phyloP scores from a whole-genome alignment of 2,888 invertebrate genomes.

The Caradrina kadenii region DNA sequence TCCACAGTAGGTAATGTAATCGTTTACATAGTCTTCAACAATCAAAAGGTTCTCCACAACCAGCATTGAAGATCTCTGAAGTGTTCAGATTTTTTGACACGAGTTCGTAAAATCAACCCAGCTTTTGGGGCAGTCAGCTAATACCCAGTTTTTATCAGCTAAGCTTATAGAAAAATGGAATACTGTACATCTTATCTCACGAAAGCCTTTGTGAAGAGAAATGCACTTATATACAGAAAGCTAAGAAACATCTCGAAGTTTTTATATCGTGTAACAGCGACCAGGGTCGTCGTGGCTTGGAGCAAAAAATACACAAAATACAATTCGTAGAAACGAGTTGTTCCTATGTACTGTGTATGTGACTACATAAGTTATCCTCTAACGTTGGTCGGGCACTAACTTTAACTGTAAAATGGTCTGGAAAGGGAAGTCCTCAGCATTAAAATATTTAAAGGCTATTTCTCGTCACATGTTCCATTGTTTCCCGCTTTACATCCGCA shows the following conservation, averaged over 20 bases:
- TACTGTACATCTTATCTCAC: slow-evolving; percentile 1
- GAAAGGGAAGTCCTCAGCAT: slow-evolving; percentile 58
- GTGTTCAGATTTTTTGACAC: background rate
- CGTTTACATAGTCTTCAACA: no score
- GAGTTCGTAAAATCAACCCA: slow-evolving; percentile 1
- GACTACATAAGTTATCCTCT: slow-evolving; percentile 36
- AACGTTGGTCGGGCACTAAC: slow-evolving; percentile 50
- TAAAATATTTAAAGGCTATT: slow-evolving; percentile 66
- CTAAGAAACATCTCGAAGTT: slow-evolving; percentile 9
- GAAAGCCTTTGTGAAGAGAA: slow-evolving; percentile 21
- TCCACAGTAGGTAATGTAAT: background rate
- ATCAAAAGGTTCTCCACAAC: background rate
- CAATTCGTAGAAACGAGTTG: slow-evolving; percentile 33
- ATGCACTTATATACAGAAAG: slow-evolving; percentile 27
- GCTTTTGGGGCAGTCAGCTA: no score
- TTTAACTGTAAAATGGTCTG: slow-evolving; percentile 56
- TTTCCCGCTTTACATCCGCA: slow-evolving; percentile 72
- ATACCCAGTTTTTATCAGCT: background rate
- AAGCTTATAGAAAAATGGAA: slow-evolving; percentile 5
- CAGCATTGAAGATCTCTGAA: background rate
- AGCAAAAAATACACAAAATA: slow-evolving; percentile 32
- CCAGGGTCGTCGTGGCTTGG: background rate
- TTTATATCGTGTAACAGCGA: background rate
- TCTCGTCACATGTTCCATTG: slow-evolving; percentile 71
- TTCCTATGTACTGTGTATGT: slow-evolving; percentile 26